Conservation (phyloP, 2,888 invertebrate genomes). For the Lamproptera curius region DNA sequence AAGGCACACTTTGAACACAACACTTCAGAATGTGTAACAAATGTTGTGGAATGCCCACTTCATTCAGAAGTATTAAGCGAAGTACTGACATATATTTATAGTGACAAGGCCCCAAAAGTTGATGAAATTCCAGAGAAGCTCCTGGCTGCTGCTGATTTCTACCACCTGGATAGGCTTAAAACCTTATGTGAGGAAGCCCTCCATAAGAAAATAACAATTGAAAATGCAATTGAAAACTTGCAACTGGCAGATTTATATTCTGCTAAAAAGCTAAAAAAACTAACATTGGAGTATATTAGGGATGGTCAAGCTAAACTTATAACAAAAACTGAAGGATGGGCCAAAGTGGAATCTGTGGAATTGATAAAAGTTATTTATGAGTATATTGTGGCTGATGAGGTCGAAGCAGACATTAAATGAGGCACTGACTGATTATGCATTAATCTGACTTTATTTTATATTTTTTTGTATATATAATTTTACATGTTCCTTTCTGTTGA, state of each 20-base stretch:
- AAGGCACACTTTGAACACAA: conserved; percentile 70
- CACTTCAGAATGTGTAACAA: conserved; percentile 60
- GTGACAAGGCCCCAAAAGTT: conserved; percentile 62
- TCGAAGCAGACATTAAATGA: conserved; percentile 43
- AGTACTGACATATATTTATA: conserved; percentile 64
- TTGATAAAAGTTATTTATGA: conserved; percentile 66
- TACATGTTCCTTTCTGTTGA: too few relatives aligned
- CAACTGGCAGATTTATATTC: conserved; percentile 66
- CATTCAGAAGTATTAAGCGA: conserved; percentile 60
- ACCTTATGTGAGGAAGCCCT: conserved; percentile 64
- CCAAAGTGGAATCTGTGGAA: conserved; percentile 58
- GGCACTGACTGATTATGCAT: background rate
- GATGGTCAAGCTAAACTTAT: conserved; percentile 66
- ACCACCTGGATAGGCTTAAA: conserved; percentile 60
- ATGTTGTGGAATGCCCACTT: conserved; percentile 57
- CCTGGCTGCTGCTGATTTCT: conserved; percentile 66
- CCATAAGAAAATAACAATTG: conserved; percentile 62
- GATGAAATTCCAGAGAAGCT: conserved; percentile 66
- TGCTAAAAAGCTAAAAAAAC: conserved; percentile 52
- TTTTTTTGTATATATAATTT: too few relatives aligned
- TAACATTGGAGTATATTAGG: conserved; percentile 64
- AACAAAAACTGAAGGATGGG: conserved; percentile 66
- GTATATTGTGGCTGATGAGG: conserved; percentile 60
- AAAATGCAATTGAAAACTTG: conserved; percentile 66
- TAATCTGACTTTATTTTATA: background rate